These are phyloP conservation scores for Galago senegalensis DNA, from an alignment of 2,797 vertebrate genomes.

Conservation along the genomic window DNA sequence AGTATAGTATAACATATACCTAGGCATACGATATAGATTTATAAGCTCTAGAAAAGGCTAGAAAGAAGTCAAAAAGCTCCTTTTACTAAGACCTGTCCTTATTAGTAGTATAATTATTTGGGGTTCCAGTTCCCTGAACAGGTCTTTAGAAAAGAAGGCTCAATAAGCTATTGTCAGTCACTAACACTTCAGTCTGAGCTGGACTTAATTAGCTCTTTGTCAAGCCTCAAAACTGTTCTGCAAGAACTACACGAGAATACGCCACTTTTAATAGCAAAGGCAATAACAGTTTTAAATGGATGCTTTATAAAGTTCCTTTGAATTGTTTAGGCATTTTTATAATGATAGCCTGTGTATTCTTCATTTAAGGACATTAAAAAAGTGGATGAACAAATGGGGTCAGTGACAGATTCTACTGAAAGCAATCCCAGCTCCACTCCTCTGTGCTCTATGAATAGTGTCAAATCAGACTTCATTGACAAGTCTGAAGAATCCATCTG, in stretches of 20 bases:
- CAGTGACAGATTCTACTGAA: constrained; percentile 31
- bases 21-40: background rate
- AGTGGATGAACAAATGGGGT: constrained; percentile 58
- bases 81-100: constrained; percentile 23
- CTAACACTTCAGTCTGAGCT: constrained; percentile 30
- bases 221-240: background rate
- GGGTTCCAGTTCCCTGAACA: background rate
- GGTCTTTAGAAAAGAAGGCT: constrained; percentile 13
- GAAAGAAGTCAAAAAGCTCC: constrained; percentile 21
- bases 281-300: background rate
- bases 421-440: background rate
- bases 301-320: background rate
- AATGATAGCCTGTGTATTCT: constrained; percentile 18
- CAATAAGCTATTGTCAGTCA: background rate
- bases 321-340: constrained; percentile 42
- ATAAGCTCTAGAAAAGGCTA: background rate
- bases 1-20: background rate
- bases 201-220: background rate
- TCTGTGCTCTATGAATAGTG: constrained; percentile 17
- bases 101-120: constrained; percentile 39
- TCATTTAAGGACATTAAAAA: constrained; percentile 79
- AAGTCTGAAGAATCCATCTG: constrained; percentile 54
- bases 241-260: background rate
- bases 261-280: constrained; percentile 30
- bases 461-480: background rate